Evolutionary conservation across 2,797 vertebrate genomes (phyloP).

Genomic region (Ispidina lecontei): DNA sequence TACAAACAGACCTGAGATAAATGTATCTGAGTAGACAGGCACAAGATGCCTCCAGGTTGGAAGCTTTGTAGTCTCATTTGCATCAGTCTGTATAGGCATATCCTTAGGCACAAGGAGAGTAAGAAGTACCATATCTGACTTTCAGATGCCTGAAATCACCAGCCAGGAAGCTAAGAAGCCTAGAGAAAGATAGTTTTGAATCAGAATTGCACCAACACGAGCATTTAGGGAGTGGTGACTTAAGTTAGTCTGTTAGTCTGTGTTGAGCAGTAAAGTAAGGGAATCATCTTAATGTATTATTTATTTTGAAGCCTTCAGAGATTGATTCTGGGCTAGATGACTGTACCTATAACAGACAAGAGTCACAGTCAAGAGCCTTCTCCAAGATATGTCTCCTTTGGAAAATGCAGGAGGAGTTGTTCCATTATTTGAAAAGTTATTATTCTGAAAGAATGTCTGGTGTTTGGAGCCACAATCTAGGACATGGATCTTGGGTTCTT

Average conservation of each 20-base stretch:
- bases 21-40: not conserved
- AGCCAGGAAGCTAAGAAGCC: not conserved
- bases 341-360: not conserved
- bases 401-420: not conserved
- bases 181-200: not conserved
- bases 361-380: not conserved
- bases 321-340: not conserved
- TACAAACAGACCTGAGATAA: not conserved
- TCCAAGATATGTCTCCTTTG: not conserved
- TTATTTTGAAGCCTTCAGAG: not conserved
- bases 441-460: not conserved
- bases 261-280: not conserved
- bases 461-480: not conserved
- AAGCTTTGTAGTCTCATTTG: not conserved
- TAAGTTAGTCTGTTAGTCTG: not conserved
- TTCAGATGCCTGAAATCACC: not conserved
- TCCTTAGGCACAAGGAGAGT: not conserved
- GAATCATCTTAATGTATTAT: not conserved
- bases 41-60: not conserved
- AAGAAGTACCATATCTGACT: not conserved
- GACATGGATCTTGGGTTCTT: not conserved
- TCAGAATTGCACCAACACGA: not conserved
- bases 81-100: not conserved
- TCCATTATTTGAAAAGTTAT: not conserved
- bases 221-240: fast-evolving